Evolutionary conservation across 2,888 invertebrate species (phyloP), one percentile per base, ranked within the genome.

Genomic region (Caenorhabditis japonica): DNA sequence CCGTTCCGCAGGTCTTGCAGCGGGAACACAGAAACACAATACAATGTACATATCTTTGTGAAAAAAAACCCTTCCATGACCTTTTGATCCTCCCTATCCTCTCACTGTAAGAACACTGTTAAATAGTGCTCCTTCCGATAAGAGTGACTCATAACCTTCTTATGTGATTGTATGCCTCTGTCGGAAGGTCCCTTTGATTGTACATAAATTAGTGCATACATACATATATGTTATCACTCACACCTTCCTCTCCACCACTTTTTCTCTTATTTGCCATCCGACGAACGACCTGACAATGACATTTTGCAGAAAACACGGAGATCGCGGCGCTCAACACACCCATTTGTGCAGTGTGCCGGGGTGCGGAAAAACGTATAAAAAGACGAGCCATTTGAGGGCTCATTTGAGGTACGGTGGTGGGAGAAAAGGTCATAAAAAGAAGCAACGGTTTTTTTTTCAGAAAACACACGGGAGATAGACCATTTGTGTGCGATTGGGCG

Each of bases 311-410:
- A 75, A 71, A 60, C 56, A 53, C 13, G 70, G 66, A 17, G 58
- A 64, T 36, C 62, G 60, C 1, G 70, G 58, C 3, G 43, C 56
- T 12, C 25, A 44, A 21, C 58, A 55, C 44, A 34, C 58, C n/a
- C 78, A 78, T 52, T 41, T 74, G 33, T 78, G 78, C 44, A 52
- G 53, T 34, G 46, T 59, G 15, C 49, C 53, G 5, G 72, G 72
- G 0, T 78, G 78, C 27, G 47, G 44, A n/a, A 78, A 76, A 43
- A 78, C 75, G 10, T 78, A 78, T 51, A 70, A 68, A 44, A 78
- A 78, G 52, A 78, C 78, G 15, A 78, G 78, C 21, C 78, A 78
- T 64, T 47, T 78, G 44, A 70, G 72, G 39, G 78, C 78, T 0
- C 78, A 78, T 69, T 23, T 74, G 25, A 66, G 78, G 77, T 62